These are phyloP conservation scores for Smithornis capensis DNA, from an alignment of 2,113 vertebrate species.

Conservation along the genomic window DNA sequence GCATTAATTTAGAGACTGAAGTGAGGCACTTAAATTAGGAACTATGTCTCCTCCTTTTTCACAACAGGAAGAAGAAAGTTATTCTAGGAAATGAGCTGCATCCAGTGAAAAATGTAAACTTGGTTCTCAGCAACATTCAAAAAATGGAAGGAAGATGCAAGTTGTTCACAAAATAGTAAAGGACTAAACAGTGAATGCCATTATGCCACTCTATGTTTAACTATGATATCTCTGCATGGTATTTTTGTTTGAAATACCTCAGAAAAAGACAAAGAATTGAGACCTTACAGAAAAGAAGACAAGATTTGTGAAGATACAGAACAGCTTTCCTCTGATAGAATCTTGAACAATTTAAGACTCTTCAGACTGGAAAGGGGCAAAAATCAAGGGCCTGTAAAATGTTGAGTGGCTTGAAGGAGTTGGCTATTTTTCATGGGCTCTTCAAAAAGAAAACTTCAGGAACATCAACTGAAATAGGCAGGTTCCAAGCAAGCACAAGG, in stretches of 20 bases:
- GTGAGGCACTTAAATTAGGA: background rate
- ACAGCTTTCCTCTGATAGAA: background rate
- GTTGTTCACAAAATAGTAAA: background rate
- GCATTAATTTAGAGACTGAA: background rate
- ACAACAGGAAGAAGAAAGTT: background rate
- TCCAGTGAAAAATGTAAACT: background rate
- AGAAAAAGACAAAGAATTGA: background rate
- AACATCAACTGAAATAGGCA: background rate
- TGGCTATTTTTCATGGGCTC: background rate
- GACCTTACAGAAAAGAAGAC: background rate
- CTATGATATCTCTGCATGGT: background rate
- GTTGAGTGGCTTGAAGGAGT: background rate
- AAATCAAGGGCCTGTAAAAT: background rate
- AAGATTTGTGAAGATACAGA: background rate
- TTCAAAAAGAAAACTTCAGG: background rate
- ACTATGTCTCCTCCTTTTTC: background rate
- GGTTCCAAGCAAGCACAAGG: background rate
- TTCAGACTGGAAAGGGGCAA: background rate
- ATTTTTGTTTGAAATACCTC: background rate
- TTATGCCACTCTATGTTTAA: background rate
- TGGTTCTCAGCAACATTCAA: background rate
- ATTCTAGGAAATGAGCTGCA: background rate
- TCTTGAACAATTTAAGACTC: background rate
- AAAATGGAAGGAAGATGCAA: background rate
- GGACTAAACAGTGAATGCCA: background rate